Evolutionary conservation across 2,888 invertebrate species (phyloP), one percentile per base, ranked within the genome.

Genomic region (Plagodis pulveraria): DNA sequence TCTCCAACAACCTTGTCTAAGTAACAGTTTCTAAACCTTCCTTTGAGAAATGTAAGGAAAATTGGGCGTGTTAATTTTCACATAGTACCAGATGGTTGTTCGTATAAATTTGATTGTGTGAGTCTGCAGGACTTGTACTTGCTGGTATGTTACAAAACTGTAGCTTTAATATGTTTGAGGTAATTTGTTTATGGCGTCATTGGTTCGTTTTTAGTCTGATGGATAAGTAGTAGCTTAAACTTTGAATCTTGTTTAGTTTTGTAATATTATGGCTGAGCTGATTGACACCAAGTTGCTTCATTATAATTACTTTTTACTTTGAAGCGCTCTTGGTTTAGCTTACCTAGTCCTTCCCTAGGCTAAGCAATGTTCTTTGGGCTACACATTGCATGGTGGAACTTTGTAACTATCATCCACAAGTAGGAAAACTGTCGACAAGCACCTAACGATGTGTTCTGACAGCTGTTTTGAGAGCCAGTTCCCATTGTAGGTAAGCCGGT

Each of bases 101-200:
- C 11, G 32, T 57, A 42, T 51, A 10, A 33, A 40, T 34, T 48
- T 49, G 48, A 53, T 50, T 58, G 54, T 50, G 45, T 54, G 32
- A 45, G 44, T 52, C 32, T 38, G 36, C 36, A 46, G n/a, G 12
- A 35, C 46, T 42, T 32, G 53, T 55, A 55, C 43, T 50, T 40
- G 48, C 34, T 40, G 32, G 38, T 36, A 32, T 44, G 51, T 60
- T 56, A 56, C 59, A 60, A 60, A 60, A 60, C 48, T 47, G 50
- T 41, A 32, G 35, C 32, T 50, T 44, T 45, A 54, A 54, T 59
- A 11, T 47, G 45, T 46, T 43, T 35, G n/a, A 44, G 38, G 54
- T 43, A 55, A 51, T 60, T 55, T 48, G 51, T 38, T 40, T 9
- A n/a, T 45, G 42, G 42, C 12, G 12, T 38, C 41, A 53, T 45